These are phyloP conservation scores for Holothuria leucospilota DNA, from an alignment of 53 echinoderm and acorn worm species.

Conservation along the genomic window DNA sequence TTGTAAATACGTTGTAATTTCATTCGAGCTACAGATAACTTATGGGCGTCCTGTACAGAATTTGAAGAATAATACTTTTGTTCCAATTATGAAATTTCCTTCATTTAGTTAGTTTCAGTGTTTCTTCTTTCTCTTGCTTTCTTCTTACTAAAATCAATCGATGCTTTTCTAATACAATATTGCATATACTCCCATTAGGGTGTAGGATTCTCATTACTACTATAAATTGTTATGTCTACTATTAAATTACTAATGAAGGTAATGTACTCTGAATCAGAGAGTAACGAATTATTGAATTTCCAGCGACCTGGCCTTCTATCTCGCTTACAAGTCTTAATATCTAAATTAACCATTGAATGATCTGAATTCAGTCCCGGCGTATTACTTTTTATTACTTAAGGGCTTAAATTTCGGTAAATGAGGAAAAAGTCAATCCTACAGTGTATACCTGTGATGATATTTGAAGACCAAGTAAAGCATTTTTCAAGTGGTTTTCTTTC, in stretches of 20 bases:
- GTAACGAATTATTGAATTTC: constrained; percentile 45
- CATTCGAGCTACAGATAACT: not conserved
- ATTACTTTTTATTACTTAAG: not conserved
- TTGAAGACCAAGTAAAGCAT: constrained; percentile 6
- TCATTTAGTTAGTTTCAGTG: not conserved
- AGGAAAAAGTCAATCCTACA: constrained; percentile 30
- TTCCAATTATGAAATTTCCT: not conserved
- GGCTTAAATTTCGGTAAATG: constrained; percentile 10
- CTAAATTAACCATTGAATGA: constrained; percentile 51
- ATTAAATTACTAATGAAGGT: not conserved
- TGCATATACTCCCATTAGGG: constrained; percentile 17
- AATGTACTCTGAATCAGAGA: not conserved
- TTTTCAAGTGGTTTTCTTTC: constrained; percentile 15
- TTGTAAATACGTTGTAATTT: constrained; percentile 34
- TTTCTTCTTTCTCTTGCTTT: constrained; percentile 29
- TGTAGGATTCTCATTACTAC: not conserved
- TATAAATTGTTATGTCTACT: not conserved
- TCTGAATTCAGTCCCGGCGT: constrained; percentile 17
- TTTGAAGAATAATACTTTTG: too few relatives aligned
- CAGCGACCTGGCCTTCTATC: constrained; percentile 21
- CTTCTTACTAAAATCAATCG: not conserved
- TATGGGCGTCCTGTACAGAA: not conserved
- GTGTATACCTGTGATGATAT: not conserved
- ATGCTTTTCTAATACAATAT: too few relatives aligned
- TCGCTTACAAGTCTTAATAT: not conserved